Evolutionary conservation across 2,888 invertebrate genomes (phyloP), one percentile per base, ranked within the genome.

Genomic region (Belgica antarctica): DNA sequence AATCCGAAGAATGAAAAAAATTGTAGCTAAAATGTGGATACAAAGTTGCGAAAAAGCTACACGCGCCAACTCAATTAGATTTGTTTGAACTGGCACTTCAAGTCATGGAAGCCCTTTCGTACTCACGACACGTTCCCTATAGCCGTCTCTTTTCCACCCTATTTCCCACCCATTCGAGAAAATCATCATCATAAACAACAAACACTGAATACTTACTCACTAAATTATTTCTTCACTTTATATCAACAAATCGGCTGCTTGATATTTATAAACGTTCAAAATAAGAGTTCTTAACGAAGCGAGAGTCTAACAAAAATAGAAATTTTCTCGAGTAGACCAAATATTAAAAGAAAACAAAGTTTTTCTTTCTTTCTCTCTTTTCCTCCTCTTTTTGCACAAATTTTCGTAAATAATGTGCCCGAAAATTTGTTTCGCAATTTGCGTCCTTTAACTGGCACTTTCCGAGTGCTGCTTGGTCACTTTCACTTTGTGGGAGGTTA

Each of bases 321-420:
- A n/a, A 62, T 31, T 34, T 31, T 57, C 28, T 31, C 34, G 3
- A 24, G 31, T 62, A 34, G 34, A 5, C 10, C 3, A 61, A 57
- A 63, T 41, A 19, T 41, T 41, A 12, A 36, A 36, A 24, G 41
- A 63, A 17, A 68, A 68, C 31, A 52, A 68, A 52, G 36, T 28
- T 3, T 17, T 17, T 63, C 25, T 22, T 62, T 7, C 22, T 46
- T 4, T 59, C 46, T 46, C 59, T 59, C 59, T 59, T 59, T 15
- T 34, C 34, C 31, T n/a, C n/a, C n/a, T n/a, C n/a, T 12, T 47
- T 66, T 68, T 57, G 68, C 68, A 57, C 68, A 68, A 68, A 27
- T 2, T 66, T 68, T 68, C 34, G 68, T 68, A 68, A 68, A 68
- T 68, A 68, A 57, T 59, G 59, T 59, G 59, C 4, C 12, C 12